Percentiles rank a stretch among this genome's conserved stretches.
These are phyloP conservation scores for Spea bombifrons DNA, from an alignment of 2,113 vertebrate species.

Conservation along the genomic window DNA sequence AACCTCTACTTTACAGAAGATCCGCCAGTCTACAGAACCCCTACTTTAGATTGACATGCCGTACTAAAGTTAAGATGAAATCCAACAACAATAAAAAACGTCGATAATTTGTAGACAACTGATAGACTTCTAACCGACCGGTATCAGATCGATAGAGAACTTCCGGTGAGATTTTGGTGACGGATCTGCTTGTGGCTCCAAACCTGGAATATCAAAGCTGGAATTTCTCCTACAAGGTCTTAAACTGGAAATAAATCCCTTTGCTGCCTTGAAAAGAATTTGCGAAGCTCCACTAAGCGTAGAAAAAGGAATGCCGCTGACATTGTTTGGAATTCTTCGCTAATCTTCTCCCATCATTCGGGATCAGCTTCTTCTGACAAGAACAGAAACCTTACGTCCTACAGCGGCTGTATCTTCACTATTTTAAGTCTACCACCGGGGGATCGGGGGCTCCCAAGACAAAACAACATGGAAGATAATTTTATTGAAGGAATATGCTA, in stretches of 20 bases:
- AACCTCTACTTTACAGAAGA: too few species aligned
- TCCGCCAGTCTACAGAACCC: too few species aligned
- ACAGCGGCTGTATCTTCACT: slow-evolving; percentile 1
- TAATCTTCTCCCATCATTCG: background rate
- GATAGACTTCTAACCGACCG: too few species aligned
- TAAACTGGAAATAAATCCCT: background rate
- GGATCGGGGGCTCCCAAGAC: background rate
- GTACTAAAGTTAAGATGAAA: too few species aligned
- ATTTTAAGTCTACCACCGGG: background rate
- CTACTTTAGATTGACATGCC: too few species aligned
- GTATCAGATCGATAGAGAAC: too few species aligned
- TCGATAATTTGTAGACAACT: too few species aligned
- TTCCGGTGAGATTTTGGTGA: too few species aligned
- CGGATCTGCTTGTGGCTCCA: too few species aligned
- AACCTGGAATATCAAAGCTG: too few species aligned
- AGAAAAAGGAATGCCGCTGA: background rate
- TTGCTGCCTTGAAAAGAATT: background rate
- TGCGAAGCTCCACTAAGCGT: background rate
- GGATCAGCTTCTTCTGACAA: slow-evolving; percentile 14
- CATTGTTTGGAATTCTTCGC: slow-evolving; percentile 3
- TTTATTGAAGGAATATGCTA: background rate
- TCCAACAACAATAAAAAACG: too few species aligned
- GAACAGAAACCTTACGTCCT: slow-evolving; percentile 5
- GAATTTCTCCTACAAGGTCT: too few species aligned
- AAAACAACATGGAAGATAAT: slow-evolving; percentile 1